phyloP scores from a whole-genome alignment of 2,888 invertebrate genomes.

The Meteorus colon region DNA sequence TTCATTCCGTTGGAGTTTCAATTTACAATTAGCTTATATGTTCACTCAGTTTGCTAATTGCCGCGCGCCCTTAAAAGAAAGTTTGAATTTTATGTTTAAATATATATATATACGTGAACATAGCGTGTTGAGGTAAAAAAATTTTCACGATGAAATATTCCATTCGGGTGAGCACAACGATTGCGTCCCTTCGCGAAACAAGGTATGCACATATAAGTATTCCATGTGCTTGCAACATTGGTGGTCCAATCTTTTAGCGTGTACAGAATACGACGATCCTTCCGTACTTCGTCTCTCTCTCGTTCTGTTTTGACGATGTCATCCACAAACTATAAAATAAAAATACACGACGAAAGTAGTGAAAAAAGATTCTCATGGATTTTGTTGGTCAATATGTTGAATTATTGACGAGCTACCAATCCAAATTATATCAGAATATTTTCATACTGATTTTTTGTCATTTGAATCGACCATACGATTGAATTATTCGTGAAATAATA shows the following conservation, averaged over 20 bases:
- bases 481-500: too few species aligned
- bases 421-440: too few species aligned
- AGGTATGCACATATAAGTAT: neutral
- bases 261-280: neutral
- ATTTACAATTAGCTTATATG: constrained; percentile 64
- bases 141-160: constrained; percentile 15
- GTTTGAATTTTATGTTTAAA: constrained; percentile 13
- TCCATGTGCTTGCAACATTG: constrained; percentile 1
- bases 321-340: too few species aligned
- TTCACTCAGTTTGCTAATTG: constrained; percentile 63
- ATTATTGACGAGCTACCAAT: too few species aligned
- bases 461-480: too few species aligned
- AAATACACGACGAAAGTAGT: too few species aligned
- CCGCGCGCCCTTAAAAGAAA: constrained; percentile 44
- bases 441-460: too few species aligned
- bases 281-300: neutral
- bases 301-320: too few species aligned
- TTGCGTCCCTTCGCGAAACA: neutral
- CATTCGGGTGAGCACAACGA: constrained; percentile 1
- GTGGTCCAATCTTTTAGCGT: neutral
- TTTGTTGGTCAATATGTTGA: too few species aligned
- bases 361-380: too few species aligned
- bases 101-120: neutral
- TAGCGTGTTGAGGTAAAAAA: constrained; percentile 1
- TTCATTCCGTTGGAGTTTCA: constrained; percentile 52